phyloP scores from a whole-genome alignment of 2,113 vertebrate species.

The Larimichthys crocea region DNA sequence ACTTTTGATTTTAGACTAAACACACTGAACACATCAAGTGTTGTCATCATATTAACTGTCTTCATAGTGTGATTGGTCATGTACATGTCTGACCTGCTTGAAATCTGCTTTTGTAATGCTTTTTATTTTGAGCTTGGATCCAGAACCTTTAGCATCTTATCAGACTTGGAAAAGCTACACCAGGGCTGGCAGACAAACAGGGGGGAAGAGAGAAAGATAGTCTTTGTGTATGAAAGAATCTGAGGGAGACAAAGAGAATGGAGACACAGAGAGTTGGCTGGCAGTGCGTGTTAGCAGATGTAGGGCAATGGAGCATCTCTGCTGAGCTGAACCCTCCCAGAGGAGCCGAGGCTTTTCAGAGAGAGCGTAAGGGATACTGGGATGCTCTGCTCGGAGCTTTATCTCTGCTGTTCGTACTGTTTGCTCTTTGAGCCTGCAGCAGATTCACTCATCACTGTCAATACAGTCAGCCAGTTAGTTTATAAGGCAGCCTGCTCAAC shows the following conservation, averaged over 20 bases:
- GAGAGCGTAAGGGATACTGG: conserved; percentile 33
- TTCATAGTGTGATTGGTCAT: not conserved
- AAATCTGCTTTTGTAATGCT: not conserved
- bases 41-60: not conserved
- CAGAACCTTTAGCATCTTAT: not conserved
- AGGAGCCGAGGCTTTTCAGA: conserved; percentile 44
- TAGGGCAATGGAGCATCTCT: conserved; percentile 66
- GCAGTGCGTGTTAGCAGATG: conserved; percentile 56
- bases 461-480: not conserved
- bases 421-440: not conserved
- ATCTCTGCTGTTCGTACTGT: conserved; percentile 10
- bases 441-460: conserved; percentile 9
- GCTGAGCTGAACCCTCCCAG: conserved; percentile 46
- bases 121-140: not conserved
- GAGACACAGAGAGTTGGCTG: conserved; percentile 29
- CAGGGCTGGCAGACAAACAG: not conserved
- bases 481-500: not conserved
- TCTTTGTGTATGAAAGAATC: conserved; percentile 3
- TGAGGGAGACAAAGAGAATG: not conserved
- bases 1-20: too few relatives aligned
- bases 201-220: not conserved
- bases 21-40: not conserved
- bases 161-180: not conserved
- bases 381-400: conserved; percentile 4
- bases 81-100: not conserved